phyloP scores from a whole-genome alignment of 1,140 invertebrate species.

The Trachelipus rathkii region DNA sequence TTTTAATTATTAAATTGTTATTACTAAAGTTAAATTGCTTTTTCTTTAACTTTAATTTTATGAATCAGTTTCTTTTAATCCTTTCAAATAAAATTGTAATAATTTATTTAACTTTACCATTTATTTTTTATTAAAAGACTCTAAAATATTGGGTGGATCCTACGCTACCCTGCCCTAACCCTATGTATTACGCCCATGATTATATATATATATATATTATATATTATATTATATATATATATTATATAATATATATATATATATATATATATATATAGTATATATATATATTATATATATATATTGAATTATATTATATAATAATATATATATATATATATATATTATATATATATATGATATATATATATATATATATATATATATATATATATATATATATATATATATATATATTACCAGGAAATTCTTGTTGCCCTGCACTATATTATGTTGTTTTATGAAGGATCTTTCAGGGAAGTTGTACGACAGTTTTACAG shows the following conservation, averaged over 20 bases:
- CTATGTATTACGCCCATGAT: too few species aligned
- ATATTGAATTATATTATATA: neutral
- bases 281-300: slow-evolving; percentile 22
- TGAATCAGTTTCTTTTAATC: too few species aligned
- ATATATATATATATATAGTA: slow-evolving; percentile 20
- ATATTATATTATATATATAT: slow-evolving; percentile 21
- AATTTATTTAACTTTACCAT: too few species aligned
- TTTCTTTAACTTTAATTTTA: too few species aligned
- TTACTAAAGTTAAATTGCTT: too few species aligned
- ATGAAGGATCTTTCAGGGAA: neutral
- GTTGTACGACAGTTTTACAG: neutral
- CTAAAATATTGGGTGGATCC: too few species aligned
- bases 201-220: slow-evolving; percentile 17
- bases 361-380: slow-evolving; percentile 23
- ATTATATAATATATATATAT: slow-evolving; percentile 6
- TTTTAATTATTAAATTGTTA: too few species aligned
- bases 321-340: slow-evolving; percentile 16
- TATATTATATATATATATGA: slow-evolving; percentile 22
- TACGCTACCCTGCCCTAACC: too few species aligned
- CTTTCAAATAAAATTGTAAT: too few species aligned
- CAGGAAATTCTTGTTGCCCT: too few species aligned
- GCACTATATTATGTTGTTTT: neutral
- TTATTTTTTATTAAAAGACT: too few species aligned
- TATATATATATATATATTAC: neutral
- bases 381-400: slow-evolving; percentile 24